Conservation (phyloP, 2,797 vertebrate species). For the Morus bassanus region DNA sequence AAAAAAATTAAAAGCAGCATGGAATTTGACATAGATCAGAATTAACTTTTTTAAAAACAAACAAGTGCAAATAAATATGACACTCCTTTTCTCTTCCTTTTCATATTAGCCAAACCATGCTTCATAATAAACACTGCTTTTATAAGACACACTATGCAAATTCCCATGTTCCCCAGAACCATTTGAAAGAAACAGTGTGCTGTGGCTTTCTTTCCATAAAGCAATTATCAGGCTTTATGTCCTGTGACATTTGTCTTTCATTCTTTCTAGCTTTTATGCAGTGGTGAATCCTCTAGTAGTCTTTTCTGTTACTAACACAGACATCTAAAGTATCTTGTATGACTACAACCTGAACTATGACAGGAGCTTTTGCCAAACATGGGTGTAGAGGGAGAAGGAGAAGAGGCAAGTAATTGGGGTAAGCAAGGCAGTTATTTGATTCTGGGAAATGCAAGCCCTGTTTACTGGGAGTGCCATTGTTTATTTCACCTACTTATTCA, state of each 20-base stretch:
- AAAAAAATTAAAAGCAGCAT: not conserved
- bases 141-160: not conserved
- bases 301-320: not conserved
- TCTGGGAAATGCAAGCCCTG: not conserved
- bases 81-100: not conserved
- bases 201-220: not conserved
- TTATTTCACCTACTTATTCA: not conserved
- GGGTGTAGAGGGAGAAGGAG: not conserved
- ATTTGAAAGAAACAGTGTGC: not conserved
- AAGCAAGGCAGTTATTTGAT: not conserved
- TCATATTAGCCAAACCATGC: not conserved
- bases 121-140: slow-evolving; percentile 16
- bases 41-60: not conserved
- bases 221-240: not conserved
- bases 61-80: slow-evolving; percentile 21
- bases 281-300: not conserved
- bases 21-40: not conserved
- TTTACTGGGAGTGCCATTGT: not conserved
- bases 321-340: not conserved
- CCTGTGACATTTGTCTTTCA: not conserved
- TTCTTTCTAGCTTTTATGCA: not conserved
- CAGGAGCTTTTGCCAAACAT: not conserved
- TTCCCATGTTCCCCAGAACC: slow-evolving; percentile 23
- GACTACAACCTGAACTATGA: not conserved
- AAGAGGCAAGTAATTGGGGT: not conserved